Evolutionary conservation across 2,888 invertebrate species (phyloP).

Genomic region (Macrophya alboannulata): DNA sequence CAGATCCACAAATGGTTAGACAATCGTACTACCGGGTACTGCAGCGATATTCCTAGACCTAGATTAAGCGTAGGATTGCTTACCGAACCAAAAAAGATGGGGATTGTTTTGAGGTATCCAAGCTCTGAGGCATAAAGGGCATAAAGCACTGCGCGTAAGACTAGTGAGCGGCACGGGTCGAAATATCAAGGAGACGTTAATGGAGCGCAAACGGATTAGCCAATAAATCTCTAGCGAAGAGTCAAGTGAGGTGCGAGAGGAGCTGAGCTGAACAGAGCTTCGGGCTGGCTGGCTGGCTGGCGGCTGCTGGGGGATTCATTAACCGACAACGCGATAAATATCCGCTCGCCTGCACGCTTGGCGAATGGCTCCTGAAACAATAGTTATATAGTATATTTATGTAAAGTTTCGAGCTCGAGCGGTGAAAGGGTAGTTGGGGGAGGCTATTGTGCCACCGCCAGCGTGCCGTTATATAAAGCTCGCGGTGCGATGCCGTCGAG

Average conservation of each 20-base stretch:
- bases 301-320: constrained; percentile 73
- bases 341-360: constrained; percentile 64
- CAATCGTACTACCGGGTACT: background rate
- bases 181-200: constrained; percentile 54
- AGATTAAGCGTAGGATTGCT: background rate
- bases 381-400: constrained; percentile 78
- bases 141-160: constrained; percentile 1
- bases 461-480: constrained; percentile 38
- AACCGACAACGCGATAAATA: constrained; percentile 76
- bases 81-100: background rate
- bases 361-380: constrained; percentile 72
- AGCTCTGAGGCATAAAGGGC: background rate
- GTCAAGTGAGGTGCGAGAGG: constrained; percentile 54
- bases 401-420: constrained; percentile 72
- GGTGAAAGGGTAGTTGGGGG: constrained; percentile 29
- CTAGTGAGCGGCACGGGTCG: constrained; percentile 20
- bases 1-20: background rate
- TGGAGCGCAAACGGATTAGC: constrained; percentile 63
- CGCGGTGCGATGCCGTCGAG: constrained; percentile 9
- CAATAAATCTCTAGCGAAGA: constrained; percentile 71
- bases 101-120: background rate
- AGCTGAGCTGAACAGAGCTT: constrained; percentile 36
- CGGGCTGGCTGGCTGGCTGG: constrained; percentile 55
- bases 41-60: background rate
- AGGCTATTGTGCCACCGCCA: constrained; percentile 40